Evolutionary conservation across 2,113 vertebrate genomes (phyloP), one percentile per base, ranked within the genome.

Genomic region (Tiliqua scincoides): DNA sequence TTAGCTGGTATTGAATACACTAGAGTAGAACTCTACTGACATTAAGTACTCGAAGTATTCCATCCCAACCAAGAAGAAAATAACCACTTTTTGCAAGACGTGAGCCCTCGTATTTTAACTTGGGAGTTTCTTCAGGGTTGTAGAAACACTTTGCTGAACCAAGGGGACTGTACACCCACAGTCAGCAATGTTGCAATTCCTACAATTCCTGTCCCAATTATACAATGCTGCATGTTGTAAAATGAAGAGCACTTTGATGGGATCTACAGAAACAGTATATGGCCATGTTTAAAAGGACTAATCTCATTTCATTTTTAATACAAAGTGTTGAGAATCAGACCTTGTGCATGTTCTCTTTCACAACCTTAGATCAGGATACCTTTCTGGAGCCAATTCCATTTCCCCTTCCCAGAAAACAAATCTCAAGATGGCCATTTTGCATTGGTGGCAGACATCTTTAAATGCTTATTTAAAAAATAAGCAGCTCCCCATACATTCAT

Each of bases 201-300:
- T 71, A 71, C 37, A 79, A 23, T 40, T 20, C 54, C 68, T 25
- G 48, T 54, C 54, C 62, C 32, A 59, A 54, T 23, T 74, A n/a
- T 73, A 30, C 32, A 21, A 83, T 43, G 43, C 43, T 65, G 61
- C 40, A 30, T 79, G n/a, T 54, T 15, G 7, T 71, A 30, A 35
- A 85, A 79, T 79, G 67, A 70, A 80, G 63, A 84, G 61, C 61
- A 73, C 59, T 48, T 37, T 63, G 32, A 74, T 54, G 20, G 32
- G 9, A 65, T 74, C 85, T 86, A 79, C 35, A 80, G 57, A 74
- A 86, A 86, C 23, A 14, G 23, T 62, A 80, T 35, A 71, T 52
- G n/a, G 61, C 40, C 85, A 65, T 32, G 18, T 80, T 81, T n/a
- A 54, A 86, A 81, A 75, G 57, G 25, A 63, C 61, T 81, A 86